Evolutionary conservation across 2,113 vertebrate genomes (phyloP), one percentile per base, ranked within the genome.

Genomic region (Pyrgilauda ruficollis): DNA sequence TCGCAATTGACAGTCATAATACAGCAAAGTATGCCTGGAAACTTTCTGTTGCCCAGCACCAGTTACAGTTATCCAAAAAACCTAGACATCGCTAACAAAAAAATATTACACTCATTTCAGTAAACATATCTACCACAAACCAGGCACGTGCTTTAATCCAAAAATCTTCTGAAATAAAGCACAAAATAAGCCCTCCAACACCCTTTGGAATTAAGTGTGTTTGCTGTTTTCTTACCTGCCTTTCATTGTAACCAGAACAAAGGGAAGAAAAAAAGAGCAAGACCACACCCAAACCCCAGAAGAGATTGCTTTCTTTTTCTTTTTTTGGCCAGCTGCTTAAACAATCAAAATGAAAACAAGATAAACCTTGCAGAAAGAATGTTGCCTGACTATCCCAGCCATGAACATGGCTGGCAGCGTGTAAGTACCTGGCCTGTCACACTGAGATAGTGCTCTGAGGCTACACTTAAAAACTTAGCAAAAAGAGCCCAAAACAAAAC

Each of bases 361-460:
- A 95, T 89, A 93, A 96, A 90, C 86, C 47, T 67, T 78, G 52
- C 80, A 77, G 85, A 93, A 93, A 77, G 92, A 93, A 94, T 88
- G 83, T 9, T 77, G 79, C 37, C 92, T 74, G 63, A 80, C 78
- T 89, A 23, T 81, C 68, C 27, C 12, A 0, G 76, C 72, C 64
- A 67, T 31, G 20, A 93, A 33, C 55, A n/a, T 0, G 16, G 52
- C 3, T 93, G 79, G 77, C 85, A 94, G 63, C 63, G 55, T 44
- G 58, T 23, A 53, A 83, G 10, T 31, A 74, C 52, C 64, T 63
- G n/a, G 46, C 22, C 16, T 77, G 75, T 78, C 61, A 82, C 13
- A 7, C 17, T 7, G 19, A 84, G 68, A 89, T 47, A 64, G 35
- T 33, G 39, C 64, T 96, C 68, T 30, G 53, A 81, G 39, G 49